phyloP scores from a whole-genome alignment of 2,113 vertebrate species.

The Peromyscus leucopus region DNA sequence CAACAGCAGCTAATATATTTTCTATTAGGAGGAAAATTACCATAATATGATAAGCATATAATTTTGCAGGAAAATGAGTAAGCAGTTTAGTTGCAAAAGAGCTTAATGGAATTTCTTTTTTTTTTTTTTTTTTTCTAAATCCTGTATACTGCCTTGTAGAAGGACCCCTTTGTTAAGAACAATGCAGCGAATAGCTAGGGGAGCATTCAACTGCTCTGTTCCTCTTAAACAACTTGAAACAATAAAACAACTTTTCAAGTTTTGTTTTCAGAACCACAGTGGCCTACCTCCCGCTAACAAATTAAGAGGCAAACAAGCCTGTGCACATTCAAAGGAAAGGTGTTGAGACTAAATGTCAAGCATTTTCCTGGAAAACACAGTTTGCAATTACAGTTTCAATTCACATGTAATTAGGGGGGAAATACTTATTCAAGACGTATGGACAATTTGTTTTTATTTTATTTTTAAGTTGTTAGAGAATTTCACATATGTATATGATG shows the following conservation, averaged over 20 bases:
- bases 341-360: constrained; percentile 77
- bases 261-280: constrained; percentile 78
- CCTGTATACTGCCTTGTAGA: constrained; percentile 61
- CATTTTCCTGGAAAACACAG: constrained; percentile 68
- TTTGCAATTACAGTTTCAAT: constrained; percentile 60
- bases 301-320: constrained; percentile 81
- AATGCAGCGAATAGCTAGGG: constrained; percentile 61
- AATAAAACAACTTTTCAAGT: constrained; percentile 74
- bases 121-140: constrained; percentile 52
- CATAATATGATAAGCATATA: constrained; percentile 23
- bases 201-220: constrained; percentile 61
- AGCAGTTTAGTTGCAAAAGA: constrained; percentile 2
- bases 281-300: constrained; percentile 77
- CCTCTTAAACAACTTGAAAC: constrained; percentile 74
- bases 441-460: background rate
- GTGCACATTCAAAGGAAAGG: constrained; percentile 75
- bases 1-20: constrained; percentile 33
- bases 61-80: background rate
- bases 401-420: constrained; percentile 62
- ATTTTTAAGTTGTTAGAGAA: background rate
- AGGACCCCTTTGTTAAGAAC: constrained; percentile 49
- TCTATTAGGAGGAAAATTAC: constrained; percentile 45
- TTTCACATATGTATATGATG: background rate
- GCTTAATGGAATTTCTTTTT: background rate
- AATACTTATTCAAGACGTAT: constrained; percentile 56